These are phyloP conservation scores for Ceriagrion tenellum DNA, from an alignment of 2,888 invertebrate genomes.

Conservation along the genomic window DNA sequence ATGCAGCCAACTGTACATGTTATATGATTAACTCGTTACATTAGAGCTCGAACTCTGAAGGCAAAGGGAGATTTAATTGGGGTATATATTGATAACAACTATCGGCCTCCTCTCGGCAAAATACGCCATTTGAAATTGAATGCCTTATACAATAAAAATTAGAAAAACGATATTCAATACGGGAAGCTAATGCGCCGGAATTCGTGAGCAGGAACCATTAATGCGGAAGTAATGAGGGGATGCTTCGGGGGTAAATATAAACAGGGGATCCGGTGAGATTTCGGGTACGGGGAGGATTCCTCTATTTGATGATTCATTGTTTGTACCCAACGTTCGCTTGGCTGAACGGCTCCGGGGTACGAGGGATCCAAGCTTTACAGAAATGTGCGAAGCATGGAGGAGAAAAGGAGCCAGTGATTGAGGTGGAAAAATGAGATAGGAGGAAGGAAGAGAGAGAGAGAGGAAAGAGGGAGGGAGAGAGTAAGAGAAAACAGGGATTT, in stretches of 20 bases:
- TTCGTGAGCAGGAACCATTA: not conserved
- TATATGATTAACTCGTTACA: no score
- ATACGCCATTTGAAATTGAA: no score
- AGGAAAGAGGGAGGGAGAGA: not conserved
- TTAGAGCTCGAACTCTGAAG: no score
- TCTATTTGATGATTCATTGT: conserved; percentile 32
- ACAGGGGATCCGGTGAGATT: not conserved
- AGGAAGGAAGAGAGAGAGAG: not conserved
- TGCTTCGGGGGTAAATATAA: not conserved
- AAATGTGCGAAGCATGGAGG: not conserved
- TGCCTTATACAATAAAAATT: no score
- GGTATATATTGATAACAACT: no score
- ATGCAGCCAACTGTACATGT: no score
- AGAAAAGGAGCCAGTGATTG: not conserved
- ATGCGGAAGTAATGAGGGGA: conserved; percentile 26
- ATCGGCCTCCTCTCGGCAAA: no score
- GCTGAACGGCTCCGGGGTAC: not conserved
- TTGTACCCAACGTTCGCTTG: conserved; percentile 7
- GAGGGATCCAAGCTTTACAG: not conserved
- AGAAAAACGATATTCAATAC: not conserved
- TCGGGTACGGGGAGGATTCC: not conserved
- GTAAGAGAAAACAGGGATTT: not conserved
- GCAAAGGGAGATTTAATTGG: no score
- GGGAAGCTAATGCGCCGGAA: conserved; percentile 16
- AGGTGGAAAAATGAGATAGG: not conserved